Conservation (phyloP, 2,113 vertebrate genomes). For the Blennius ocellaris region DNA sequence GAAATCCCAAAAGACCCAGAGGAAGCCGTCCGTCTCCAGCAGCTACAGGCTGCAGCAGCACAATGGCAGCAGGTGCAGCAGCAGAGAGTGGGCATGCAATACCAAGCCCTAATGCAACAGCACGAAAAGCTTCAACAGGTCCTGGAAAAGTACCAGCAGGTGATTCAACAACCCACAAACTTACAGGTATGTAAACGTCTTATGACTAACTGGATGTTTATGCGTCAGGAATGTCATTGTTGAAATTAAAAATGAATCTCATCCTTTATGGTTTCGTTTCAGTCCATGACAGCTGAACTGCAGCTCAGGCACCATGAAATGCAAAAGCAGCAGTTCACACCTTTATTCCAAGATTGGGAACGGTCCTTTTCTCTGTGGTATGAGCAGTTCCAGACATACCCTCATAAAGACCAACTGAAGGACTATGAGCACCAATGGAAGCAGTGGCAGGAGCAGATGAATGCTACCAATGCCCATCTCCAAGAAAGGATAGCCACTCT, state of each 20-base stretch:
- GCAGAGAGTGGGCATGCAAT: constrained; percentile 92
- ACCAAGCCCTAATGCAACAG: constrained; percentile 97
- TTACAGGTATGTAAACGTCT: constrained; percentile 82
- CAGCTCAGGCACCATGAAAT: constrained; percentile 92
- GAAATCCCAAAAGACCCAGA: constrained; percentile 86
- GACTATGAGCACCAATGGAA: constrained; percentile 97
- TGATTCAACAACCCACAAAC: constrained; percentile 92
- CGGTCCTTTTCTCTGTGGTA: constrained; percentile 92
- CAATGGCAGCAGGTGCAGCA: constrained; percentile 98
- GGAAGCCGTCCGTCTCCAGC: constrained; percentile 91
- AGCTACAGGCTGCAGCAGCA: constrained; percentile 94
- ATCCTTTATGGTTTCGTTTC: constrained; percentile 41
- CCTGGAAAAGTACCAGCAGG: constrained; percentile 92
- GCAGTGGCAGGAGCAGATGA: constrained; percentile 98
- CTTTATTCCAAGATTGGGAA: constrained; percentile 94
- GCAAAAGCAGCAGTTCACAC: constrained; percentile 92
- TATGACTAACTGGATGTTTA: background rate
- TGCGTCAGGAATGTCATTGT: background rate
- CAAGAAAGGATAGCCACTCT: constrained; percentile 91
- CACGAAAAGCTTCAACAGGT: constrained; percentile 94
- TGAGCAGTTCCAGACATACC: constrained; percentile 93
- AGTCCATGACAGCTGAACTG: constrained; percentile 93
- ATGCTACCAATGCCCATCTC: constrained; percentile 90
- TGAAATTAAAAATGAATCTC: background rate
- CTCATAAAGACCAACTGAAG: constrained; percentile 96